phyloP scores from a whole-genome alignment of 2,888 invertebrate genomes.

The Mythimna impura region DNA sequence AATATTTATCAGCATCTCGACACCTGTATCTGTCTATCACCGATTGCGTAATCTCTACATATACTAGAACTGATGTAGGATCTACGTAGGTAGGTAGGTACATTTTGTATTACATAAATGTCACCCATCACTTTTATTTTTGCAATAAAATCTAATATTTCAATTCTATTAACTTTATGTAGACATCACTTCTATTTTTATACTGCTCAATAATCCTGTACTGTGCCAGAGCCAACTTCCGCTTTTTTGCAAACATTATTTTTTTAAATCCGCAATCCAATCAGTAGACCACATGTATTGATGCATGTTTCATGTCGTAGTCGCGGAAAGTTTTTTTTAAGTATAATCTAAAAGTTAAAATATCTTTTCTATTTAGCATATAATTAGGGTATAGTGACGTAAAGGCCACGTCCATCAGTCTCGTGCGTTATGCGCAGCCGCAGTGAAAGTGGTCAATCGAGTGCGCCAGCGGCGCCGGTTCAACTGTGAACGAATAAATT shows the following conservation, averaged over 20 bases:
- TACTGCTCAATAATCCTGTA: conserved; percentile 1
- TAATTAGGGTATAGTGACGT: conserved; percentile 46
- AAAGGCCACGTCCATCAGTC: conserved; percentile 35
- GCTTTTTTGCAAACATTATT: conserved; percentile 31
- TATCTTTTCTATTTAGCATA: conserved; percentile 27
- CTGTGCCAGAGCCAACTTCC: conserved; percentile 33
- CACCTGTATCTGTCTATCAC: conserved; percentile 61
- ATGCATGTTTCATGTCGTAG: conserved; percentile 7
- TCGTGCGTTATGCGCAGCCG: conserved; percentile 60
- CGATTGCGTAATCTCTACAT: conserved; percentile 47
- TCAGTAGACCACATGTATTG: conserved; percentile 13
- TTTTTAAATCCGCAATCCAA: conserved; percentile 29
- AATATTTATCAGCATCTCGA: conserved; percentile 56
- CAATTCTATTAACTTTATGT: conserved; percentile 24
- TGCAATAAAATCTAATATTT: conserved; percentile 19
- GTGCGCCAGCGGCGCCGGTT: conserved; percentile 53
- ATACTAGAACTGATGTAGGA: conserved; percentile 14
- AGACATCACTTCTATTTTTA: conserved; percentile 49
- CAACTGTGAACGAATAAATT: conserved; percentile 61
- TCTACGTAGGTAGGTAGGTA: conserved; percentile 15
- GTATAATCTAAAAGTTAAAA: conserved; percentile 21
- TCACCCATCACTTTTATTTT: conserved; percentile 28
- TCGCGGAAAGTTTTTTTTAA: conserved; percentile 34
- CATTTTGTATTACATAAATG: conserved; percentile 41
- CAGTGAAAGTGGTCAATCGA: conserved; percentile 65